These are phyloP conservation scores for Frieseomelitta varia DNA, from an alignment of 1,140 invertebrate genomes.

Conservation along the genomic window DNA sequence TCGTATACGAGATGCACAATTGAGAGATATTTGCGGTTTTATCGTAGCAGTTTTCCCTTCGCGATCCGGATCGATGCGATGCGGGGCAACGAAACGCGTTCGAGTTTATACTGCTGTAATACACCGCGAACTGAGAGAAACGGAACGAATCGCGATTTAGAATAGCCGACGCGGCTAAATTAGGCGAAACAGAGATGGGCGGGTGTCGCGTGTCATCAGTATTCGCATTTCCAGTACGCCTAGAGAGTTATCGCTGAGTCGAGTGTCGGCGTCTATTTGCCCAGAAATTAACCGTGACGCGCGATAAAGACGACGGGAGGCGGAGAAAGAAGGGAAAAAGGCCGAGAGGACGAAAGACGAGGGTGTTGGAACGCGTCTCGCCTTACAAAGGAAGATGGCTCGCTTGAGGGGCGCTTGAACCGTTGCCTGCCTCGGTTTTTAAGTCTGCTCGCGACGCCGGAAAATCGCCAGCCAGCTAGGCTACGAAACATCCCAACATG, in stretches of 20 bases:
- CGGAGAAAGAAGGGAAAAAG: not conserved
- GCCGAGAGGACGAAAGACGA: not conserved
- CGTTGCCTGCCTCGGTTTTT: conserved; percentile 23
- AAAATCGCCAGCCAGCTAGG: conserved; percentile 35
- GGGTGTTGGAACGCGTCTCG: not conserved
- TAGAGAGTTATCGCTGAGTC: not conserved
- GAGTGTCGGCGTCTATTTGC: not conserved
- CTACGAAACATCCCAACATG: conserved; percentile 17
- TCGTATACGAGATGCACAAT: not conserved
- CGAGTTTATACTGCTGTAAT: not conserved
- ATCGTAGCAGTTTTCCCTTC: not conserved
- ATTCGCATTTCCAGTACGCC: no score
- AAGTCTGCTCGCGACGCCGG: conserved; percentile 23
- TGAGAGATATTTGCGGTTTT: not conserved
- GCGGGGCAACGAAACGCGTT: no score
- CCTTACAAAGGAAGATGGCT: conserved; percentile 10
- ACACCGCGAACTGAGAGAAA: not conserved
- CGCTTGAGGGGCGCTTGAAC: conserved; percentile 23
- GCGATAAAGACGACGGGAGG: not conserved
- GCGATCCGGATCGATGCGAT: not conserved
- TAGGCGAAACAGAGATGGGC: not conserved
- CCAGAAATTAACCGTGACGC: conserved; percentile 9
- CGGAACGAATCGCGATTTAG: not conserved
- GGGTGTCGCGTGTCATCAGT: not conserved
- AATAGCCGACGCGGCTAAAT: not conserved